A percentile compares a stretch with the other conserved stretches of the same genome.
Conservation (phyloP, 92 coral and sea anemone genomes). For the Hydrozoanthus gracilis region DNA sequence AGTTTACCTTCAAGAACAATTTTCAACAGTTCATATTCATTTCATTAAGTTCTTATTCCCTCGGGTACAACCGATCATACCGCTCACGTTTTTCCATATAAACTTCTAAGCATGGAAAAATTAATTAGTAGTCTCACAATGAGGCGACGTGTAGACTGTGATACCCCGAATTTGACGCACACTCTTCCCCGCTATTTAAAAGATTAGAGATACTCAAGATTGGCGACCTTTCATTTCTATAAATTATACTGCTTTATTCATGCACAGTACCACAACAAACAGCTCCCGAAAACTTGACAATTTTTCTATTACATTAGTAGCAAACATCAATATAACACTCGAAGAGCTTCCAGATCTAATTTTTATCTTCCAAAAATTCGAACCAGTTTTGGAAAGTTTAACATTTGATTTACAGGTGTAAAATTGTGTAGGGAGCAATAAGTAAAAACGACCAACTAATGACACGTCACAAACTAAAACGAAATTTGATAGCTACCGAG, state of each 20-base stretch:
- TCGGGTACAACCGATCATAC: no score
- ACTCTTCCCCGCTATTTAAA: constrained; percentile 17
- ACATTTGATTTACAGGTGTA: not conserved
- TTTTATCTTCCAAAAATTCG: constrained; percentile 11
- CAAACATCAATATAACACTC: not conserved
- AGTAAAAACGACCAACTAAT: not conserved
- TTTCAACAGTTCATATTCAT: no score
- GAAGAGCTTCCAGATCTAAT: constrained; percentile 14
- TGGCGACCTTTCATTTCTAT: not conserved
- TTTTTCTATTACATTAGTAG: constrained; percentile 5
- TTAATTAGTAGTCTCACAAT: no score
- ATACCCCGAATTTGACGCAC: not conserved
- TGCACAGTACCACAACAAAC: constrained; percentile 21
- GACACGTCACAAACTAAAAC: constrained; percentile 9
- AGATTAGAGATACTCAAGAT: constrained; percentile 1
- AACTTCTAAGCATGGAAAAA: no score
- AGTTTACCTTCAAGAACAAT: no score
- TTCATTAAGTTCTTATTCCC: no score
- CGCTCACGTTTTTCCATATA: no score
- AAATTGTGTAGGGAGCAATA: not conserved
- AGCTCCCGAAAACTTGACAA: not conserved
- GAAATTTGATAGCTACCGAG: not conserved
- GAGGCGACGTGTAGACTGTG: no score
- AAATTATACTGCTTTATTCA: not conserved
- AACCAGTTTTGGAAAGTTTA: no score